These are phyloP conservation scores for Lasioglossum pauxillum DNA, from an alignment of 2,888 invertebrate genomes.

Conservation along the genomic window DNA sequence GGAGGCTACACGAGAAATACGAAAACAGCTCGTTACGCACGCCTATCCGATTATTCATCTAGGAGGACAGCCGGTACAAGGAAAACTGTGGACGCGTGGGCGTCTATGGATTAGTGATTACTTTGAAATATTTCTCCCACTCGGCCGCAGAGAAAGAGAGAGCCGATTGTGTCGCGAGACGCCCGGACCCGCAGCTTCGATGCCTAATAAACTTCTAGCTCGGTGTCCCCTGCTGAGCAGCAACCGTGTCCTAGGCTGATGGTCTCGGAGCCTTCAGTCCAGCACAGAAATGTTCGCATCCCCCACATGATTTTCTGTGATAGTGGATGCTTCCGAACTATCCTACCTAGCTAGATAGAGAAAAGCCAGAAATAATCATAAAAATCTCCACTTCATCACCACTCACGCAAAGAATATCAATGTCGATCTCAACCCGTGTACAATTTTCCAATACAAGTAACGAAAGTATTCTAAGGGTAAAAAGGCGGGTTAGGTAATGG, in stretches of 20 bases:
- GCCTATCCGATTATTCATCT: conserved; percentile 8
- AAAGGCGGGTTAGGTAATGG: background rate
- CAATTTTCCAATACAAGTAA: background rate
- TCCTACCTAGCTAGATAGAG: background rate
- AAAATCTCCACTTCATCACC: background rate
- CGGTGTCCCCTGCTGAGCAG: background rate
- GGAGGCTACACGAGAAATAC: conserved; percentile 30
- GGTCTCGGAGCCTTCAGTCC: too few species aligned
- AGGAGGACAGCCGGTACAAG: background rate
- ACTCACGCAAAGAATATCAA: background rate
- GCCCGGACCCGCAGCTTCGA: background rate
- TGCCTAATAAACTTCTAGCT: conserved; percentile 8
- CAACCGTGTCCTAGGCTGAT: too few species aligned
- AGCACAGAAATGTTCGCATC: background rate
- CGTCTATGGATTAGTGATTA: conserved; percentile 10
- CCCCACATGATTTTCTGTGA: background rate
- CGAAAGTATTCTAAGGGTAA: background rate
- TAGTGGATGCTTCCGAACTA: background rate
- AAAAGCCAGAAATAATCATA: background rate
- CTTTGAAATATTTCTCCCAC: conserved; percentile 2
- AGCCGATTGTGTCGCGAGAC: background rate
- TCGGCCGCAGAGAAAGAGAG: background rate
- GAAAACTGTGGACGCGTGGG: conserved; percentile 1
- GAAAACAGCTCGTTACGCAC: conserved; percentile 33
- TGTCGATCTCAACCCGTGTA: background rate